Conservation (phyloP, 2,888 invertebrate genomes). For the Drepanosiphum platanoidis region DNA sequence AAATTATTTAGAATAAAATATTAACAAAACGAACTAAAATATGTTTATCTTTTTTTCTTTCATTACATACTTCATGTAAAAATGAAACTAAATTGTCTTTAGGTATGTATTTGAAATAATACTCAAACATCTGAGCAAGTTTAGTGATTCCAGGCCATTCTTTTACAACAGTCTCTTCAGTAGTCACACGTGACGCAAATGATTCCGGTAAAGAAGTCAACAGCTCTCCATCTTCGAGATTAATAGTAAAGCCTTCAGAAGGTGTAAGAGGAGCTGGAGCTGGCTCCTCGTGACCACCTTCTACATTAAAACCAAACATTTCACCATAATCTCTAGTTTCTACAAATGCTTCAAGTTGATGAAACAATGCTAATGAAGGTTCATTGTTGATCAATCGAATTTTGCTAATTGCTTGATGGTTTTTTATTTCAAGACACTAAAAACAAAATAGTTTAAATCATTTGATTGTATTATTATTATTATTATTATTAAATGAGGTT, state of each 20-base stretch:
- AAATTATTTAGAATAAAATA: conserved; percentile 23
- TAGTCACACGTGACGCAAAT: background rate
- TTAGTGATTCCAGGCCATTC: conserved; percentile 54
- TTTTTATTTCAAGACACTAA: conserved; percentile 64
- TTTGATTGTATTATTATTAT: background rate
- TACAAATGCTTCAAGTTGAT: conserved; percentile 62
- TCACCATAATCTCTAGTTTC: conserved; percentile 50
- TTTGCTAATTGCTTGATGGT: conserved; percentile 63
- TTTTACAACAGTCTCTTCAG: conserved; percentile 47
- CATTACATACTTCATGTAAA: conserved; percentile 56
- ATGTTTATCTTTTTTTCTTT: background rate
- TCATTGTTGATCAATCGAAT: conserved; percentile 62
- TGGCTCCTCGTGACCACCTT: conserved; percentile 46
- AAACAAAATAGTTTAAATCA: conserved; percentile 44
- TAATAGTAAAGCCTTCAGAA: conserved; percentile 29
- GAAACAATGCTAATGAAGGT: conserved; percentile 63
- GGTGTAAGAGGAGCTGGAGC: conserved; percentile 32
- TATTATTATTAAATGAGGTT: conserved; percentile 53
- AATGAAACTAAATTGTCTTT: conserved; percentile 45
- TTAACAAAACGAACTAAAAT: background rate
- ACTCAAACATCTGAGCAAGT: conserved; percentile 50
- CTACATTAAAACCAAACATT: conserved; percentile 56
- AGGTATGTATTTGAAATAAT: conserved; percentile 48
- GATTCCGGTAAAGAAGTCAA: conserved; percentile 51
- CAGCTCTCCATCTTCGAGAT: conserved; percentile 53